Percentiles rank a stretch among this genome's conserved stretches.
These are phyloP conservation scores for Tubulanus polymorphus DNA, from an alignment of 2,888 invertebrate species.

Conservation along the genomic window DNA sequence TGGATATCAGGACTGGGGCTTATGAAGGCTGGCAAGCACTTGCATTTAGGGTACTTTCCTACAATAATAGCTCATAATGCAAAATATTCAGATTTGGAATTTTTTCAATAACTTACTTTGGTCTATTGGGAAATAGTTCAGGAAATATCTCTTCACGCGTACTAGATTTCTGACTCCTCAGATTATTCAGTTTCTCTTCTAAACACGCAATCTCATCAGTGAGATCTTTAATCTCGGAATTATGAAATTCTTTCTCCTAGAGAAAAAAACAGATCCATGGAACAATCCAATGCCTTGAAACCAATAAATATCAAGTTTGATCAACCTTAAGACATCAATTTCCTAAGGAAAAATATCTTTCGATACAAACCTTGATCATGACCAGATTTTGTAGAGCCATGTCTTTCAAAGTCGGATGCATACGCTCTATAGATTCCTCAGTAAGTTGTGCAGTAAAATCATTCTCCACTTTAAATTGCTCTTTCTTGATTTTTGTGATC, in stretches of 20 bases:
- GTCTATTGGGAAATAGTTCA: constrained; percentile 38
- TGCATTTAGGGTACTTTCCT: no score
- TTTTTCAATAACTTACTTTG: constrained; percentile 35
- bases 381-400: constrained; percentile 49
- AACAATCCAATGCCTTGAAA: background rate
- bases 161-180: constrained; percentile 39
- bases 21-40: no score
- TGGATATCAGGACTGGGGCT: no score
- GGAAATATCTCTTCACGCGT: constrained; percentile 48
- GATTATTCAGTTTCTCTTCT: constrained; percentile 27
- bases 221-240: constrained; percentile 34
- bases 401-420: constrained; percentile 48
- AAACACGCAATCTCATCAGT: constrained; percentile 26
- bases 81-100: no score
- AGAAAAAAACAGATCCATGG: constrained; percentile 7
- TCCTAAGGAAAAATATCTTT: no score
- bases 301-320: no score
- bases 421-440: constrained; percentile 35
- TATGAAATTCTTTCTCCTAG: constrained; percentile 46
- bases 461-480: constrained; percentile 26
- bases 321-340: no score
- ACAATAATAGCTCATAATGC: no score
- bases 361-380: constrained; percentile 40
- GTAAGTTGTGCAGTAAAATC: constrained; percentile 35
- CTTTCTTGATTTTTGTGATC: constrained; percentile 39